Conservation (phyloP, 2,797 vertebrate genomes). For the Orestias chungarensis region DNA sequence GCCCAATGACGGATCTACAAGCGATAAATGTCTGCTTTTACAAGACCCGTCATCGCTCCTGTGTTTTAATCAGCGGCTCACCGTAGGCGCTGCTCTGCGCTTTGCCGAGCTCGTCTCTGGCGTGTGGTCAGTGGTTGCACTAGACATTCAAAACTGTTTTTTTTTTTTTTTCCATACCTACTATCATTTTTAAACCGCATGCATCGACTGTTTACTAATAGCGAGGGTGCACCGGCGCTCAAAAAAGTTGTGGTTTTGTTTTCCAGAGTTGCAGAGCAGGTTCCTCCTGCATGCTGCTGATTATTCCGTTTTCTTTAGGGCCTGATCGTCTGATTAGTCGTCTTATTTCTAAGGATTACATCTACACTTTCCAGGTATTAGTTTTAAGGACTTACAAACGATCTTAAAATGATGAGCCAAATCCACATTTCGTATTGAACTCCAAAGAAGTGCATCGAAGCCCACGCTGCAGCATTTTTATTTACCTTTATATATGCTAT, state of each 20-base stretch:
- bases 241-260: neutral
- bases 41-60: constrained; percentile 62
- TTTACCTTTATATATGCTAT: too few species aligned
- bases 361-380: too few species aligned
- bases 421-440: too few species aligned
- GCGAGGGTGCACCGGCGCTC: neutral
- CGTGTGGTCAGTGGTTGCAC: neutral
- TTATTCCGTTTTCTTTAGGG: neutral
- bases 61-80: constrained; percentile 67
- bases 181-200: neutral
- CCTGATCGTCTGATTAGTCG: too few species aligned
- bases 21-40: constrained; percentile 77
- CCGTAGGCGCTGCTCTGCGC: constrained; percentile 27
- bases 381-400: too few species aligned
- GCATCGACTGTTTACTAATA: neutral
- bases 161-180: neutral
- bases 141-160: neutral
- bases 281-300: neutral
- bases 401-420: too few species aligned
- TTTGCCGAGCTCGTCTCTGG: neutral
- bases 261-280: neutral
- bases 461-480: too few species aligned
- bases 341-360: too few species aligned
- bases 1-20: constrained; percentile 74
- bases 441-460: too few species aligned